These are phyloP conservation scores for Eulemur rufifrons DNA, from an alignment of 2,113 vertebrate species.

Conservation along the genomic window DNA sequence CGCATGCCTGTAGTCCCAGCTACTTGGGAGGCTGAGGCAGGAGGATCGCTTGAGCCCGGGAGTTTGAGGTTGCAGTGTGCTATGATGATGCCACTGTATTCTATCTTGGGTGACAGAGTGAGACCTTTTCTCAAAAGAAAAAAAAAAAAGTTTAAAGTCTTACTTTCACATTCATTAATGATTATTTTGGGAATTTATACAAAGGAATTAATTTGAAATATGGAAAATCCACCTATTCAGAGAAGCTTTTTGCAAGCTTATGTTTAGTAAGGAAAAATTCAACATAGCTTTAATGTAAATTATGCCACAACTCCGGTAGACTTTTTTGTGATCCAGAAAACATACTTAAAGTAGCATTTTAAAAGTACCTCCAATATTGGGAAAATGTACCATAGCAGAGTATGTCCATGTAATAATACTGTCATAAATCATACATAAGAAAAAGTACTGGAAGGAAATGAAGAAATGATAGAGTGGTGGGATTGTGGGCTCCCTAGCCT, in stretches of 20 bases:
- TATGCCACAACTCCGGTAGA: not conserved
- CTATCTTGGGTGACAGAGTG: too few relatives aligned
- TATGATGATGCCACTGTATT: too few relatives aligned
- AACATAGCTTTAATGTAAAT: not conserved
- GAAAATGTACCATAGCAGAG: not conserved
- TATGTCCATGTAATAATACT: not conserved
- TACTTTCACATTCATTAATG: not conserved
- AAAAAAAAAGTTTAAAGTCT: not conserved
- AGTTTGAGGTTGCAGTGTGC: too few relatives aligned
- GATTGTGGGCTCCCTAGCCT: not conserved
- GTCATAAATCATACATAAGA: not conserved
- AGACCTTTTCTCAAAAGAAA: too few relatives aligned
- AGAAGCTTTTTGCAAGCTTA: not conserved
- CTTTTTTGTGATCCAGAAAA: conserved; percentile 12
- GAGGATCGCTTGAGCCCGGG: too few relatives aligned
- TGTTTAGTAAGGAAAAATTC: conserved; percentile 17
- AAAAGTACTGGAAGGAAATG: not conserved
- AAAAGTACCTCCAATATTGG: not conserved
- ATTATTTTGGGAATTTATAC: not conserved
- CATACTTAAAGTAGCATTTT: conserved; percentile 33
- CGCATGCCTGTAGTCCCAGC: too few relatives aligned
- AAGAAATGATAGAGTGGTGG: not conserved
- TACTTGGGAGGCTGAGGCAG: too few relatives aligned
- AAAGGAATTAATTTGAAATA: conserved; percentile 10
- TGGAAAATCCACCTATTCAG: not conserved